Evolutionary conservation across 2,113 vertebrate genomes (phyloP).

Genomic region (Formicarius rufipectus): DNA sequence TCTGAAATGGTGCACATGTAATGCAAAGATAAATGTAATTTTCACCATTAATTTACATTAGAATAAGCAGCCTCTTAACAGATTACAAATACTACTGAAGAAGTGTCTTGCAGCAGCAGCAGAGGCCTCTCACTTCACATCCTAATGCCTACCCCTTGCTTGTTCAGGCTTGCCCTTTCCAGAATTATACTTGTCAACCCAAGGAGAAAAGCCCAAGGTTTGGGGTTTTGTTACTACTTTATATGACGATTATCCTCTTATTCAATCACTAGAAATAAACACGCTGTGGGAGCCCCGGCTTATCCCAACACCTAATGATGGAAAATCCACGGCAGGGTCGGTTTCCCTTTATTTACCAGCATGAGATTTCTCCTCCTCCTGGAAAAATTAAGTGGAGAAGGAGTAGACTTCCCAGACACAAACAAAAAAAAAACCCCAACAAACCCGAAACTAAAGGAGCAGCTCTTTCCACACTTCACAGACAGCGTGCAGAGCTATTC

Average conservation of each 20-base stretch:
- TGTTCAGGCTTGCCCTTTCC: conserved; percentile 59
- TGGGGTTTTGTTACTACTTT: background rate
- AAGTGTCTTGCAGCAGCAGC: background rate
- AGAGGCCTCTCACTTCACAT: background rate
- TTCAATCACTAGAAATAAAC: conserved; percentile 41
- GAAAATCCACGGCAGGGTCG: conserved; percentile 7
- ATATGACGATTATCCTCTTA: conserved; percentile 30
- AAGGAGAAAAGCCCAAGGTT: conserved; percentile 32
- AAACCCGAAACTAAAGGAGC: background rate
- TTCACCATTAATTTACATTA: background rate
- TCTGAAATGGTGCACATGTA: conserved; percentile 75
- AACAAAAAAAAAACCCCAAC: background rate
- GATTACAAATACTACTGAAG: background rate
- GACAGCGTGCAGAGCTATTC: fast-evolving
- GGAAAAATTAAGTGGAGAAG: background rate
- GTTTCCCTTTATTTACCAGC: background rate
- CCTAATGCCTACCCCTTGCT: background rate
- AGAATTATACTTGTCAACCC: background rate
- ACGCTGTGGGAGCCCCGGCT: background rate
- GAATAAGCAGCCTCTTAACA: background rate
- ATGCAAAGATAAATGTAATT: background rate
- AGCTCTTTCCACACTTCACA: background rate
- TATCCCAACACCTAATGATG: conserved; percentile 14
- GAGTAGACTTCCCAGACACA: background rate
- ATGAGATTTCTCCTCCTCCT: background rate